These are phyloP conservation scores for Lordiphosa collinella DNA, from an alignment of 1,140 invertebrate species.

Conservation along the genomic window DNA sequence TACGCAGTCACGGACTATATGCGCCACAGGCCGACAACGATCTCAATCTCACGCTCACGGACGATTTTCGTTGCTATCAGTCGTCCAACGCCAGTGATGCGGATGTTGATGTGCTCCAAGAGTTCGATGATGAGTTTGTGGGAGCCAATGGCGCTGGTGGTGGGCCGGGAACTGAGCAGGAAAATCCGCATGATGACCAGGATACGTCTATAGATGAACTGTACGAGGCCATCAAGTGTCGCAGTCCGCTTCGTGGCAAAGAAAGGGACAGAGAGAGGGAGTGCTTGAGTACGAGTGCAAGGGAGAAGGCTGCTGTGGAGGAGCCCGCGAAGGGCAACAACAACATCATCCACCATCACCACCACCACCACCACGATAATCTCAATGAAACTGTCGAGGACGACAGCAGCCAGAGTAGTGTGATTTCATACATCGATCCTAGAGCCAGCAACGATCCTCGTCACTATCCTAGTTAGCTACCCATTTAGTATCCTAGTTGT, in stretches of 20 bases:
- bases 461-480: conserved; percentile 40
- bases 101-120: conserved; percentile 65
- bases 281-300: background rate
- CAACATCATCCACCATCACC: conserved; percentile 12
- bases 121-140: conserved; percentile 73
- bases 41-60: conserved; percentile 69
- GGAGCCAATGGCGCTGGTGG: conserved; percentile 20
- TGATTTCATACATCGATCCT: conserved; percentile 78
- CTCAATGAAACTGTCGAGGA: conserved; percentile 73
- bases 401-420: conserved; percentile 78
- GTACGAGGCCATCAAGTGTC: conserved; percentile 74
- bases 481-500: background rate
- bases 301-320: no score
- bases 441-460: conserved; percentile 35
- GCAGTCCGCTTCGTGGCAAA: conserved; percentile 45
- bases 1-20: conserved; percentile 82
- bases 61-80: conserved; percentile 77
- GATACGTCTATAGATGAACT: conserved; percentile 76
- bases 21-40: conserved; percentile 81
- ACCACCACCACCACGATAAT: conserved; percentile 45
- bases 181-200: conserved; percentile 31
- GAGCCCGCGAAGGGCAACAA: background rate
- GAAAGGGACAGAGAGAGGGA: conserved; percentile 32
- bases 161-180: conserved; percentile 8
- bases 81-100: conserved; percentile 76